Percentiles rank a stretch among this genome's conserved stretches.
These are phyloP conservation scores for Lasiurus borealis DNA, from an alignment of 2,113 vertebrate genomes.

Conservation along the genomic window DNA sequence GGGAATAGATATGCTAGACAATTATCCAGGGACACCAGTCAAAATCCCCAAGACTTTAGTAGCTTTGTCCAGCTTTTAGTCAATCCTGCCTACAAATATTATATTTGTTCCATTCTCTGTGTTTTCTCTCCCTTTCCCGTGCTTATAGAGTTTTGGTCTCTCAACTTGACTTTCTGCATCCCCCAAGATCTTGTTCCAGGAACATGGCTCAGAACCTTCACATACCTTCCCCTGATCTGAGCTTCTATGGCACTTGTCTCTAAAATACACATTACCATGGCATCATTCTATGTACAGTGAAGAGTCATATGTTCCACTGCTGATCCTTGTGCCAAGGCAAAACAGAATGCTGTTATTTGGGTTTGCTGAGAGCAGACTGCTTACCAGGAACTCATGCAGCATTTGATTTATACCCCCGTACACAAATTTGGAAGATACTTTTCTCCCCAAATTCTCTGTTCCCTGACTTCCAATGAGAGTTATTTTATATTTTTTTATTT, in stretches of 20 bases:
- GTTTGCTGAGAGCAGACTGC: not conserved
- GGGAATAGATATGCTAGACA: not conserved
- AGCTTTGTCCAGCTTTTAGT: not conserved
- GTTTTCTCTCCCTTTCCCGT: not conserved
- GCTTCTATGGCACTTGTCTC: not conserved
- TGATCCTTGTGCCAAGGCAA: not conserved
- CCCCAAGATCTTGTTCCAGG: not conserved
- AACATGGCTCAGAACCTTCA: not conserved
- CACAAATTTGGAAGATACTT: not conserved
- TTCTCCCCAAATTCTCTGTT: not conserved
- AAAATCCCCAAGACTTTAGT: not conserved
- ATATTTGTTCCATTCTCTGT: not conserved
- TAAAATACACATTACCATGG: not conserved
- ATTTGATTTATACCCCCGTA: not conserved
- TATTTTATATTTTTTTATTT: conserved; percentile 1
- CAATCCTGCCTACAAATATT: not conserved
- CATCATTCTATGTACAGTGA: not conserved
- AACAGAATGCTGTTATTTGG: not conserved
- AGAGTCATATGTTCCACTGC: not conserved
- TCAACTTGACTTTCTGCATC: not conserved
- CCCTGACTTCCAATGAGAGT: not conserved
- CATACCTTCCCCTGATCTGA: not conserved
- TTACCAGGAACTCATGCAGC: not conserved
- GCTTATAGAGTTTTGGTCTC: not conserved
- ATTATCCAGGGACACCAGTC: not conserved